Conservation (phyloP, 1,140 invertebrate species). For the Drosophila novamexicana region DNA sequence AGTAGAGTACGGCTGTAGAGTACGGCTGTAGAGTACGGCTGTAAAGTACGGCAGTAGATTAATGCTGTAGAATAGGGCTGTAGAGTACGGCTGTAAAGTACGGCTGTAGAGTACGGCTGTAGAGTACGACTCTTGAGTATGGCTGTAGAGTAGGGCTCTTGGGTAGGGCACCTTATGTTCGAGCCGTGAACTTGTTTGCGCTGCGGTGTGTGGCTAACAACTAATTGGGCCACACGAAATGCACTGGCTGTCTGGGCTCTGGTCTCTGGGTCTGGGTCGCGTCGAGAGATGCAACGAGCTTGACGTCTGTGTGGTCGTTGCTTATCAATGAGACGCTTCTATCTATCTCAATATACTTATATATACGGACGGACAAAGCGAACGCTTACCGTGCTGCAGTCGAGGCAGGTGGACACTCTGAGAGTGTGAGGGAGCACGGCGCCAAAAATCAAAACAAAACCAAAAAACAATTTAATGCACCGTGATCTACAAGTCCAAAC, state of each 20-base stretch:
- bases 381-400: conserved; percentile 31
- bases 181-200: conserved; percentile 33
- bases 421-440: background rate
- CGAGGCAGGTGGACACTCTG: background rate
- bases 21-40: background rate
- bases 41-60: background rate
- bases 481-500: conserved; percentile 30
- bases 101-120: background rate
- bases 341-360: conserved; percentile 24
- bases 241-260: conserved; percentile 27
- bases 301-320: conserved; percentile 27
- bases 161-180: conserved; percentile 7
- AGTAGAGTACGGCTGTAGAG: background rate
- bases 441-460: conserved; percentile 6
- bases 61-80: background rate
- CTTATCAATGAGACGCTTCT: conserved; percentile 43
- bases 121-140: background rate
- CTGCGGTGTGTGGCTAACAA: conserved; percentile 35
- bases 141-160: background rate
- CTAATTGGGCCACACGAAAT: conserved; percentile 44
- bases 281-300: conserved; percentile 30
- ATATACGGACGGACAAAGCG: conserved; percentile 31
- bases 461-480: background rate
- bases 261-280: conserved; percentile 7
- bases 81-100: background rate